Conservation (phyloP, 1,140 invertebrate species). For the Papilio helenus region DNA sequence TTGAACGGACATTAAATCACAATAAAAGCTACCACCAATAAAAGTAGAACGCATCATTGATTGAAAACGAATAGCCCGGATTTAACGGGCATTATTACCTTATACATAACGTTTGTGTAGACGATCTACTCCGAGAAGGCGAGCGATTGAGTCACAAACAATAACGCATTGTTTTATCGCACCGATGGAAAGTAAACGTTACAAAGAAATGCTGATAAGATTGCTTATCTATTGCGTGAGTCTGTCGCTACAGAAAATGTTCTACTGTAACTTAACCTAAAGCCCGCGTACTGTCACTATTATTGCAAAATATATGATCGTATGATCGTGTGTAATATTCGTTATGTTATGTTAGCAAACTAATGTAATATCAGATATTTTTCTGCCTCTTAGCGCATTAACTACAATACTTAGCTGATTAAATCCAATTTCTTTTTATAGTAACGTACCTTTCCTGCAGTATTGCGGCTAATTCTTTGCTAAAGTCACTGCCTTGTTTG, state of each 20-base stretch:
- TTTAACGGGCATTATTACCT: conserved; percentile 21
- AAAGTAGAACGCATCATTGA: conserved; percentile 10
- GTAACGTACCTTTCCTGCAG: conserved; percentile 92
- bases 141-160: conserved; percentile 48
- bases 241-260: conserved; percentile 33
- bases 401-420: neutral
- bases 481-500: conserved; percentile 96
- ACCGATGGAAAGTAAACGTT: conserved; percentile 55
- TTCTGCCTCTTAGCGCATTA: too few species aligned
- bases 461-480: conserved; percentile 94
- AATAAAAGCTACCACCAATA: neutral
- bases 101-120: neutral
- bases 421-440: neutral
- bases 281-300: neutral
- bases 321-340: neutral
- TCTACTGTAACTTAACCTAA: neutral
- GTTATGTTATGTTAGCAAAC: neutral
- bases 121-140: neutral
- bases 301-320: neutral
- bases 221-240: conserved; percentile 53
- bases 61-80: conserved; percentile 14
- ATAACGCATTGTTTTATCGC: conserved; percentile 61
- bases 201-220: conserved; percentile 62
- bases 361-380: too few species aligned
- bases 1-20: neutral